phyloP scores from a whole-genome alignment of 1,140 invertebrate genomes.

The Platorchestia sp. region DNA sequence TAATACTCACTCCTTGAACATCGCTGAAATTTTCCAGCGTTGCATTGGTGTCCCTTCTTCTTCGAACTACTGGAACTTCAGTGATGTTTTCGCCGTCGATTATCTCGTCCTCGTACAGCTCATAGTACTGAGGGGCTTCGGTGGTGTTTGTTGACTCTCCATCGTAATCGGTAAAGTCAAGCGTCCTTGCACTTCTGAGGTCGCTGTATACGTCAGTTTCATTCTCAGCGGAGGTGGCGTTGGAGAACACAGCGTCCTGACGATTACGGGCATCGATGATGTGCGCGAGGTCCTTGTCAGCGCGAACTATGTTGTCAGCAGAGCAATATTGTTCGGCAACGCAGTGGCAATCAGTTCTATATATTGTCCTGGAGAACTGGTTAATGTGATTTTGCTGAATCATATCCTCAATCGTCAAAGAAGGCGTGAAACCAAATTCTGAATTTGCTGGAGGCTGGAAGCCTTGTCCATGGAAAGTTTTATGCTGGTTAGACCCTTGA shows the following conservation, averaged over 20 bases:
- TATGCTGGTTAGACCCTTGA: conserved; percentile 31
- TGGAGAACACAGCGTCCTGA: neutral
- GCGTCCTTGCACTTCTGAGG: neutral
- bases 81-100: neutral
- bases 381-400: conserved; percentile 46
- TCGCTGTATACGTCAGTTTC: neutral
- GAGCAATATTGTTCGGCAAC: conserved; percentile 55
- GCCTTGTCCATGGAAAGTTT: conserved; percentile 25
- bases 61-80: neutral
- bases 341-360: conserved; percentile 56
- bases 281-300: conserved; percentile 47
- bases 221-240: conserved; percentile 51
- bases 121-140: neutral
- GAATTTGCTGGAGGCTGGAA: neutral
- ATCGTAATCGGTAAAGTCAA: conserved; percentile 21
- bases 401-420: conserved; percentile 46
- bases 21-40: conserved; percentile 42
- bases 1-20: conserved; percentile 54
- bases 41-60: neutral
- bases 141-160: neutral
- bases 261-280: conserved; percentile 53
- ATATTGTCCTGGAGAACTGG: conserved; percentile 33
- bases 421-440: conserved; percentile 46
- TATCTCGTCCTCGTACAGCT: neutral
- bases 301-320: conserved; percentile 28